Base-by-base conservation (phyloP, 2,888 invertebrate species). In the Hyles lineata region DNA sequence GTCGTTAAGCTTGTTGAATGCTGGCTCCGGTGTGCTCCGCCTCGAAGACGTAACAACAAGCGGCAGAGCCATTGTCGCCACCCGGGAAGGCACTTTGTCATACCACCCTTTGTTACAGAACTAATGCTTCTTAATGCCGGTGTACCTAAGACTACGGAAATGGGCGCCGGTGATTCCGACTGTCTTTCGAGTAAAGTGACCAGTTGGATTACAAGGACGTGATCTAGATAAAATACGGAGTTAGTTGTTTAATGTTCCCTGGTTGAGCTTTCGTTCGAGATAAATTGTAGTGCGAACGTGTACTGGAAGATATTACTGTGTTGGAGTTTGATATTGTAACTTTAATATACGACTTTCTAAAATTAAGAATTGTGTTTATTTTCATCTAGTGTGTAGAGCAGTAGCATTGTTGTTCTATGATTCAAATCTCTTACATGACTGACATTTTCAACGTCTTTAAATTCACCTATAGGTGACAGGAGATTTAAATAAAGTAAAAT, bases 81-180 rank as follows among this genome's bases (percentile, higher is more conserved):
- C 79, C 76, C 83, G 80, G 82, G 82, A 83, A 87, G 87, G 86
- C 89, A 91, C 91, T 91, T 90, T 90, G 90, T 91, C 90, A 90
- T 84, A 86, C 86, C 83, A 84, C 86, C 87, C 87, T 91, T 92
- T 92, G 91, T 92, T 85, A 87, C 83, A 78, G 82, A 86, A 87
- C 88, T 91, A 91, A 92, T 90, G 90, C 89, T 85, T 84, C 87
- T 90, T 89, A 90, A 90, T 89, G 89, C 83, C 82, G 79, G 80
- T 85, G 81, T 84, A 81, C 83, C 82, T 83, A 82, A 85, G 84
- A 85, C 83, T 83, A 77, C 82, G 86, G 86, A 87, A 91, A 90
- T 85, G 85, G 84, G 80, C 83, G 80, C 82, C 79, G 72, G 69
- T 80, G 55, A 62, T 74, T 76, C 63, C 50, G 52, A 70, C 43